A percentile compares a stretch with the other conserved stretches of the same genome.
phyloP scores from a whole-genome alignment of 2,113 vertebrate species.

The Meles meles region DNA sequence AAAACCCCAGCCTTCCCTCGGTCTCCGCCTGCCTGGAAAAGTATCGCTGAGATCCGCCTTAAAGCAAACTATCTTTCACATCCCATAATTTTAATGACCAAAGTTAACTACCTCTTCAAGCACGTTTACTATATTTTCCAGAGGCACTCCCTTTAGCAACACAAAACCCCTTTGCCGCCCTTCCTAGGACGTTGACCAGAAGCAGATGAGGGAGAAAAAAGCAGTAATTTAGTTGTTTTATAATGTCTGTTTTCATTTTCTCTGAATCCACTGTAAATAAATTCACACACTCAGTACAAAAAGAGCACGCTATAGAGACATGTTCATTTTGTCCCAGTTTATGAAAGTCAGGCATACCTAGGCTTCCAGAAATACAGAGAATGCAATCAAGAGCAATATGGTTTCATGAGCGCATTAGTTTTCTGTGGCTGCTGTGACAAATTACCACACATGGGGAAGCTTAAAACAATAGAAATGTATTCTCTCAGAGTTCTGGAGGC shows the following conservation, averaged over 20 bases:
- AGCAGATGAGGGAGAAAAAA: not conserved
- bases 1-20: not conserved
- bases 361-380: not conserved
- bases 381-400: not conserved
- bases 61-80: not conserved
- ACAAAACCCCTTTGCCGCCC: fast-evolving
- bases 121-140: not conserved
- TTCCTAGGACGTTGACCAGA: not conserved
- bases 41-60: not conserved
- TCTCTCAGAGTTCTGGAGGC: not conserved
- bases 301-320: not conserved
- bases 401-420: fast-evolving
- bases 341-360: too few species aligned
- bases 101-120: not conserved
- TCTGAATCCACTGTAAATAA: not conserved
- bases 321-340: not conserved
- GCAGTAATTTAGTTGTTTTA: not conserved
- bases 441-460: not conserved
- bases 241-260: not conserved
- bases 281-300: not conserved
- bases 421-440: not conserved
- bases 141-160: not conserved
- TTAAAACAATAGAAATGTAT: not conserved
- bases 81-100: not conserved
- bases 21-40: not conserved